Percentiles rank a stretch among this genome's conserved stretches.
These are phyloP conservation scores for Cardinalis cardinalis DNA, from an alignment of 2,113 vertebrate species.

Conservation along the genomic window DNA sequence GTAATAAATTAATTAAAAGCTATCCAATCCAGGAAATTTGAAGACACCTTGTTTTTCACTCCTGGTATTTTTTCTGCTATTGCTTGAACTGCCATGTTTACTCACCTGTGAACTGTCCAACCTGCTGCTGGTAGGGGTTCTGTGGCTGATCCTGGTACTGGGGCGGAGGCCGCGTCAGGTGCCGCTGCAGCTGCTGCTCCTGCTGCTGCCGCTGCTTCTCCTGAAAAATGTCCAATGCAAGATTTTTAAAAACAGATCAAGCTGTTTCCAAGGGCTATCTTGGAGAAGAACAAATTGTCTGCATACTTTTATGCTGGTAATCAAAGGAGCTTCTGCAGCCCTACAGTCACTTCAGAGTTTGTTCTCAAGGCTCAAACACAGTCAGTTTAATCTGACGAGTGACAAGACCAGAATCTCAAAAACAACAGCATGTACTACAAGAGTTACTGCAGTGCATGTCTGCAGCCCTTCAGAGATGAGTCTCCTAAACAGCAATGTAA, in stretches of 20 bases:
- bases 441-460: background rate
- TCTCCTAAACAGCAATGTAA: background rate
- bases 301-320: background rate
- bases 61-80: background rate
- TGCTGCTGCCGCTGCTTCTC: slow-evolving; percentile 91
- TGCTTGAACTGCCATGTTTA: background rate
- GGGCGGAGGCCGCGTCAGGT: slow-evolving; percentile 90
- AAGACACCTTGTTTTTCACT: background rate
- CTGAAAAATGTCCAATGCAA: slow-evolving; percentile 57
- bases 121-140: slow-evolving; percentile 84
- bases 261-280: background rate
- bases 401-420: background rate
- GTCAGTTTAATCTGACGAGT: background rate
- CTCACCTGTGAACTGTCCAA: slow-evolving; percentile 87
- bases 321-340: background rate
- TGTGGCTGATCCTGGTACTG: slow-evolving; percentile 94
- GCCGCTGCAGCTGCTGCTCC: slow-evolving; percentile 91
- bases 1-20: slow-evolving; percentile 8
- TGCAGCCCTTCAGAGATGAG: background rate
- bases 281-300: background rate
- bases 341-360: background rate
- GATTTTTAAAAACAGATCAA: background rate
- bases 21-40: background rate
- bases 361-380: background rate
- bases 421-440: background rate